Evolutionary conservation across 2,888 invertebrate genomes (phyloP).

Genomic region (Cosmopolites sordidus): DNA sequence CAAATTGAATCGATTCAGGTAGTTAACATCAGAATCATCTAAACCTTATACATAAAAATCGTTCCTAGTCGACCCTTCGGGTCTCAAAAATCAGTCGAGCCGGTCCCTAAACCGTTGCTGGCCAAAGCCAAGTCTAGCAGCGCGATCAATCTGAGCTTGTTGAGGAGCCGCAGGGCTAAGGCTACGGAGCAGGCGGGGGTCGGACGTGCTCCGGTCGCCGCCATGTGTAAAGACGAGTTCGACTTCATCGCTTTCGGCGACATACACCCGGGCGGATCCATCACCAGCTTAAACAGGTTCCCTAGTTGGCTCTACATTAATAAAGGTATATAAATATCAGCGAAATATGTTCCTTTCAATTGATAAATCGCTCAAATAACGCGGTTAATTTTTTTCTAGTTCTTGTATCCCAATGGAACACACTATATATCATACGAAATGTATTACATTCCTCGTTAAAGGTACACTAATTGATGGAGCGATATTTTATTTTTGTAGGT

Average conservation of each 20-base stretch:
- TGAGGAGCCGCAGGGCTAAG: slow-evolving; percentile 43
- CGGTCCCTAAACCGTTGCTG: slow-evolving; percentile 34
- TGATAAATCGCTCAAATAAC: background rate
- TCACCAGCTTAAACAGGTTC: slow-evolving; percentile 30
- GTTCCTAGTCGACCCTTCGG: slow-evolving; percentile 33
- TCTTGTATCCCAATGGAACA: background rate
- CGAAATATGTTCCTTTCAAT: background rate
- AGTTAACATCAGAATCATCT: too few species aligned
- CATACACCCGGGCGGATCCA: slow-evolving; percentile 13
- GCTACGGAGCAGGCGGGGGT: slow-evolving; percentile 40
- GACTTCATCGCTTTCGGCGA: slow-evolving; percentile 46
- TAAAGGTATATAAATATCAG: slow-evolving; percentile 15
- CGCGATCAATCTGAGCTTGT: slow-evolving; percentile 46
- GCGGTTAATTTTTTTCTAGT: background rate
- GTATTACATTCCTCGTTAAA: too few species aligned
- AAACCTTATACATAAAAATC: too few species aligned
- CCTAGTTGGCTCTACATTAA: slow-evolving; percentile 34
- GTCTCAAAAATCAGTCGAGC: slow-evolving; percentile 34
- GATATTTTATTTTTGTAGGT: slow-evolving; percentile 29
- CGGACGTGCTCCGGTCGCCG: slow-evolving; percentile 26
- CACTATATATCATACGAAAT: background rate
- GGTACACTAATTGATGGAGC: background rate
- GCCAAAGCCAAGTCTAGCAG: slow-evolving; percentile 49
- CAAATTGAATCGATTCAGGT: too few species aligned
- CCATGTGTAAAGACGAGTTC: slow-evolving; percentile 43